A percentile compares a stretch with the other conserved stretches of the same genome.
Evolutionary conservation across 2,888 invertebrate genomes (phyloP).

Genomic region (Drosophila mercatorum): DNA sequence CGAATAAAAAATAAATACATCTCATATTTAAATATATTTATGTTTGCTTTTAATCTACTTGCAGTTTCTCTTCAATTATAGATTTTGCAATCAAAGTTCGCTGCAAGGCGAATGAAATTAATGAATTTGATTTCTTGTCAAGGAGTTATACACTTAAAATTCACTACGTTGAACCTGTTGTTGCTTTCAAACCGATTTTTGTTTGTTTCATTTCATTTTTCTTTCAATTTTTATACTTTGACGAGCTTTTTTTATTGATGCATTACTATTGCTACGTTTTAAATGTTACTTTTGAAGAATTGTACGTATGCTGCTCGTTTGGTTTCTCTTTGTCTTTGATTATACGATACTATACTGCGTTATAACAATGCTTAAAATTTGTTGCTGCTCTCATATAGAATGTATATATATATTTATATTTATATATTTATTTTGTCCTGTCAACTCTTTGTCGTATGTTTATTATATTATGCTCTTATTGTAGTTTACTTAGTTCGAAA

Average conservation of each 20-base stretch:
- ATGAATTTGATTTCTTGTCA: constrained; percentile 28
- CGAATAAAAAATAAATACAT: constrained; percentile 11
- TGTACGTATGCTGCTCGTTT: constrained; percentile 54
- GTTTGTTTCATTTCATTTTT: background rate
- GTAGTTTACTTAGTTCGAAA: constrained; percentile 39
- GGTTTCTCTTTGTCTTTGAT: constrained; percentile 44
- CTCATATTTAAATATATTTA: constrained; percentile 19
- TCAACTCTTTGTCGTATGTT: constrained; percentile 15
- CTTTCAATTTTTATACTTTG: constrained; percentile 8
- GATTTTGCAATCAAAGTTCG: constrained; percentile 26
- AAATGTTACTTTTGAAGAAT: constrained; percentile 41
- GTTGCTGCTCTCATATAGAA: constrained; percentile 21
- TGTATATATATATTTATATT: constrained; percentile 18
- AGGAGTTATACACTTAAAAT: constrained; percentile 38
- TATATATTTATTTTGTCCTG: constrained; percentile 18
- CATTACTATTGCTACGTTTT: constrained; percentile 26
- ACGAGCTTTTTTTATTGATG: constrained; percentile 19
- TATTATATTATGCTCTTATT: constrained; percentile 32
- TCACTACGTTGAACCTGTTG: constrained; percentile 40
- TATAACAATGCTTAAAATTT: constrained; percentile 51
- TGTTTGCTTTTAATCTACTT: constrained; percentile 42
- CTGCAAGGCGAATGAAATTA: constrained; percentile 22
- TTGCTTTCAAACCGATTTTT: constrained; percentile 52
- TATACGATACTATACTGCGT: constrained; percentile 34
- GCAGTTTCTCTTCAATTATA: constrained; percentile 22